A percentile compares a stretch with the other conserved stretches of the same genome.
These are phyloP conservation scores for Candoia aspera DNA, from an alignment of 2,113 vertebrate genomes.

Conservation along the genomic window DNA sequence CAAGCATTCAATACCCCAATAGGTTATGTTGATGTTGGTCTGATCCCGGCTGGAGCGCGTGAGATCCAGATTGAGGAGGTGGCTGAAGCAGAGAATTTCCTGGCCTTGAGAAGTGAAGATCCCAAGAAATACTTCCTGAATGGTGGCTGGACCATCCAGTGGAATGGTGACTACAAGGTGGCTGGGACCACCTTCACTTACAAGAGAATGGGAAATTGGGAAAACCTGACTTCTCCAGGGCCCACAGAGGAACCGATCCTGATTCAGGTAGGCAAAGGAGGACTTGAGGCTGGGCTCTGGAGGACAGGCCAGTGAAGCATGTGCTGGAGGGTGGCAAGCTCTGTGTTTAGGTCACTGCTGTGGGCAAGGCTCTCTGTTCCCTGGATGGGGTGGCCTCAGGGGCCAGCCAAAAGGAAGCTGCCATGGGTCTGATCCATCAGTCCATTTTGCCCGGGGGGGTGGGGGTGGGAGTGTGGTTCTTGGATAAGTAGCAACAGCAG, in stretches of 20 bases:
- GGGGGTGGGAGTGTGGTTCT: too few relatives aligned
- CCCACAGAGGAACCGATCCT: slow-evolving; percentile 90
- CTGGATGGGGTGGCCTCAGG: too few relatives aligned
- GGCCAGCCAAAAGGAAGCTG: not conserved
- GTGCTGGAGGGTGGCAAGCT: not conserved
- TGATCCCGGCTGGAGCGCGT: slow-evolving; percentile 88
- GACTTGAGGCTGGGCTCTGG: rapidly evolving
- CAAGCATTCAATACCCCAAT: rapidly evolving
- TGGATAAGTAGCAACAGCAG: not conserved
- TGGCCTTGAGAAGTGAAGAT: slow-evolving; percentile 87
- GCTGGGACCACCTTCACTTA: slow-evolving; percentile 95
- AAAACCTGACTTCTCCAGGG: slow-evolving; percentile 92
- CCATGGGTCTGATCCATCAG: not conserved
- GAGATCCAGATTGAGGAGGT: slow-evolving; percentile 90
- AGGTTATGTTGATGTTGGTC: slow-evolving; percentile 93
- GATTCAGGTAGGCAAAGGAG: slow-evolving; percentile 83
- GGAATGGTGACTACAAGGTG: slow-evolving; percentile 90
- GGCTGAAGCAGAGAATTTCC: slow-evolving; percentile 88
- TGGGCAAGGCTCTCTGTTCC: not conserved
- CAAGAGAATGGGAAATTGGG: slow-evolving; percentile 82
- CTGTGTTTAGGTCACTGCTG: not conserved
- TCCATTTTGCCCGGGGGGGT: not conserved
- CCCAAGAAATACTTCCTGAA: slow-evolving; percentile 92
- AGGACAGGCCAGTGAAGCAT: not conserved
- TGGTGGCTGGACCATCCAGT: slow-evolving; percentile 94